Conservation (phyloP, 1,140 invertebrate species). For the Acyrthosiphon pisum region DNA sequence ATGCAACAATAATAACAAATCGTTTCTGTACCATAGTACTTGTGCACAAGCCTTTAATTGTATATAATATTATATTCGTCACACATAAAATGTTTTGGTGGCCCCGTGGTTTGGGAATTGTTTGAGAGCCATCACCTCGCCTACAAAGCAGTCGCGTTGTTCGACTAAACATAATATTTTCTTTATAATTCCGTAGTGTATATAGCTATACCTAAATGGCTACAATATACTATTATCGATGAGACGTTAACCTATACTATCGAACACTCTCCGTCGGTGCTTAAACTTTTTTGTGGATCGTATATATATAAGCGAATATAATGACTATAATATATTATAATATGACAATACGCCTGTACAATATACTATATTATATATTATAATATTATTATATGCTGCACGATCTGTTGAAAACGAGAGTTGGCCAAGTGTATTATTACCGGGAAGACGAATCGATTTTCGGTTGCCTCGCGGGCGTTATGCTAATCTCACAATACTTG, state of each 20-base stretch:
- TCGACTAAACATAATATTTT: neutral
- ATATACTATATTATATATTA: neutral
- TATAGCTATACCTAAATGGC: too few relatives aligned
- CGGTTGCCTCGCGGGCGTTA: neutral
- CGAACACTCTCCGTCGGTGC: too few relatives aligned
- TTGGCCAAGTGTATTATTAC: neutral
- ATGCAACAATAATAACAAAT: neutral
- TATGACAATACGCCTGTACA: neutral
- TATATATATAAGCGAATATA: neutral
- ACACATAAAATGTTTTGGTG: too few relatives aligned
- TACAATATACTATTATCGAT: neutral
- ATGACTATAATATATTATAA: neutral
- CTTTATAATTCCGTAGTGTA: neutral
- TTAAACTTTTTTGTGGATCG: neutral
- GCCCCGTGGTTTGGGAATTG: neutral
- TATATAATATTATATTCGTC: neutral
- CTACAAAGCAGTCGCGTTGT: neutral
- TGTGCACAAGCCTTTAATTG: neutral
- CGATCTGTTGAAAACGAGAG: slow-evolving; percentile 4
- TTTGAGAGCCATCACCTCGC: neutral
- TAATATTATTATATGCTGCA: neutral
- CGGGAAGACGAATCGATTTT: neutral
- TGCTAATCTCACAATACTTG: neutral
- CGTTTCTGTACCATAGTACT: neutral
- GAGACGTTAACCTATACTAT: neutral